phyloP scores from a whole-genome alignment of 2,113 vertebrate genomes.

The Scophthalmus maximus region DNA sequence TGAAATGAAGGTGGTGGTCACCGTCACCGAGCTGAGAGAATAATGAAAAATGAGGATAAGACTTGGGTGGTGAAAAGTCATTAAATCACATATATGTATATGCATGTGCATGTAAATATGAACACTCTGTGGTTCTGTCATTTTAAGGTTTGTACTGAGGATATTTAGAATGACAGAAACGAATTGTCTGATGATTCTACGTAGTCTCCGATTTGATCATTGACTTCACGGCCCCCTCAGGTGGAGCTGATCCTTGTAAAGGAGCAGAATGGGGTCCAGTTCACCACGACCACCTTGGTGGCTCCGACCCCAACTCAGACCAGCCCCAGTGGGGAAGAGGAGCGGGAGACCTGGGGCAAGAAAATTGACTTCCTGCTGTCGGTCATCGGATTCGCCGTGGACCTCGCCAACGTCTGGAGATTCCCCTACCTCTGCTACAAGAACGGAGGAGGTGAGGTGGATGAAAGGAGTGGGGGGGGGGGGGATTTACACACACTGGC shows the following conservation, averaged over 20 bases:
- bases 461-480: not conserved
- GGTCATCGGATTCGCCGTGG: conserved; percentile 90
- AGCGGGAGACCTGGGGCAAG: conserved; percentile 91
- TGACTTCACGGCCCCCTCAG: conserved; percentile 40
- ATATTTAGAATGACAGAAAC: not conserved
- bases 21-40: not conserved
- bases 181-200: not conserved
- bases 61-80: too few species aligned
- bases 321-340: conserved; percentile 71
- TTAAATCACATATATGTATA: not conserved
- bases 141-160: not conserved
- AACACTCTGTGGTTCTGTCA: not conserved
- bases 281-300: conserved; percentile 85
- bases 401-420: conserved; percentile 92
- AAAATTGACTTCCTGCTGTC: conserved; percentile 93
- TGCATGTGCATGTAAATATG: not conserved
- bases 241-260: conserved; percentile 90
- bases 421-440: conserved; percentile 94
- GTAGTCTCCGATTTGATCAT: not conserved
- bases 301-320: conserved; percentile 70
- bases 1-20: not conserved
- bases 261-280: conserved; percentile 91
- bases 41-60: not conserved
- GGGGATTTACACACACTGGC: not conserved
- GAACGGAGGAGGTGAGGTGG: conserved; percentile 88